phyloP scores from a whole-genome alignment of 2,888 invertebrate species.

The Harmothoe impar region DNA sequence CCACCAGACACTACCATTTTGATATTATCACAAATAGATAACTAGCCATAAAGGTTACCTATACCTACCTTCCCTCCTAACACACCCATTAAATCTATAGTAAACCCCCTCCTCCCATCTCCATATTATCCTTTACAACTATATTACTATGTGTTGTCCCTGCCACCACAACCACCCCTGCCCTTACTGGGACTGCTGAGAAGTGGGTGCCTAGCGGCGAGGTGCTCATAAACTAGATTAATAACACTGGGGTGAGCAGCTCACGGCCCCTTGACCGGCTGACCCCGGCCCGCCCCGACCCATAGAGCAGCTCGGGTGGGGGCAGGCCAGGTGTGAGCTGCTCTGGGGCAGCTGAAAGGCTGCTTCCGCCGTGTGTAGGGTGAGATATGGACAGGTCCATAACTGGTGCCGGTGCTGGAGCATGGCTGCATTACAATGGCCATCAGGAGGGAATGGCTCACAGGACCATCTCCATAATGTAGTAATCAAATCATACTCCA shows the following conservation, averaged over 20 bases:
- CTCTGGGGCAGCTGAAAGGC: not conserved
- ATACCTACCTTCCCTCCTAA: too few relatives aligned
- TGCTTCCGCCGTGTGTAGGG: not conserved
- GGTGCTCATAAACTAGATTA: constrained; percentile 23
- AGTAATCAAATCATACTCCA: constrained; percentile 51
- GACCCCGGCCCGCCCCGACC: not conserved
- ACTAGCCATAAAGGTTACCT: too few relatives aligned
- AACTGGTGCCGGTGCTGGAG: not conserved
- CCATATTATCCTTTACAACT: too few relatives aligned
- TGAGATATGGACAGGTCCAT: constrained; percentile 49
- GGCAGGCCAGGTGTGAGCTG: constrained; percentile 30
- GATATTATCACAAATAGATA: too few relatives aligned
- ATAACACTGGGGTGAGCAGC: not conserved
- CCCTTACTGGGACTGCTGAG: not conserved
- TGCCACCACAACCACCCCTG: not conserved
- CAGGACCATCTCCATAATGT: constrained; percentile 39
- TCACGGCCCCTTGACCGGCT: constrained; percentile 17
- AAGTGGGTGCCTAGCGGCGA: constrained; percentile 7
- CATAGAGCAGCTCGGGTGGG: not conserved
- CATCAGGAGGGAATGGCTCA: constrained; percentile 11
- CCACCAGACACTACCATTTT: too few relatives aligned
- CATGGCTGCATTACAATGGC: too few relatives aligned
- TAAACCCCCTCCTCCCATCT: too few relatives aligned
- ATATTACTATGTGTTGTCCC: too few relatives aligned
- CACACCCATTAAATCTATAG: too few relatives aligned